Conservation (phyloP, 2,113 vertebrate species). For the Erythrocercus mccallii region DNA sequence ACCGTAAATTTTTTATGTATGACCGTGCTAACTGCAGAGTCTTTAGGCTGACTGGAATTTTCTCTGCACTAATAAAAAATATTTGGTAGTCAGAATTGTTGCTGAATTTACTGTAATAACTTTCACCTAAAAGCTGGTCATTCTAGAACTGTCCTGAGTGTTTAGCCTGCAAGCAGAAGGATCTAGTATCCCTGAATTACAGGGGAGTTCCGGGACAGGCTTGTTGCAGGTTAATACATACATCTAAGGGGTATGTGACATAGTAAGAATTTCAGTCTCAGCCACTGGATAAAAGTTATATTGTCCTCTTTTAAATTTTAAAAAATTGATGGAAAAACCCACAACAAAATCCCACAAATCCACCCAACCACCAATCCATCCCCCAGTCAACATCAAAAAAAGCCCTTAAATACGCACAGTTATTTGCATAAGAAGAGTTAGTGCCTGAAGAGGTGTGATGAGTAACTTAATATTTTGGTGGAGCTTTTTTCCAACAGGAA, state of each 20-base stretch:
- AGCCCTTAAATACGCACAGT: rapidly evolving
- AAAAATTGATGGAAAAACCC: too few species aligned
- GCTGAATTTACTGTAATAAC: background rate
- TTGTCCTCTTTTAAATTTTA: background rate
- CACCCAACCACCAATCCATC: rapidly evolving
- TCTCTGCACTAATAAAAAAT: background rate
- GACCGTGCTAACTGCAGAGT: rapidly evolving
- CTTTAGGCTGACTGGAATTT: background rate
- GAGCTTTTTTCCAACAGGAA: background rate
- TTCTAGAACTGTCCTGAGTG: background rate
- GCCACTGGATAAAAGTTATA: background rate
- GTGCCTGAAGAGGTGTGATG: background rate
- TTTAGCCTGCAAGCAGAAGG: background rate
- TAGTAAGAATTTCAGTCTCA: background rate
- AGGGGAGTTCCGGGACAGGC: background rate
- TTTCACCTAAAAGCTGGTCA: rapidly evolving
- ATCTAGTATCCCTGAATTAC: rapidly evolving
- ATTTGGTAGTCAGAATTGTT: background rate
- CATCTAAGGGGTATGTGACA: background rate
- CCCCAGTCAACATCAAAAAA: background rate
- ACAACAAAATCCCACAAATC: background rate
- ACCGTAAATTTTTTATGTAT: rapidly evolving
- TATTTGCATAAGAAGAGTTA: background rate
- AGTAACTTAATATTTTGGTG: background rate
- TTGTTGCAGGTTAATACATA: rapidly evolving